These are phyloP conservation scores for Sceliomorpha sp. DNA, from an alignment of 2,888 invertebrate genomes.

Conservation along the genomic window DNA sequence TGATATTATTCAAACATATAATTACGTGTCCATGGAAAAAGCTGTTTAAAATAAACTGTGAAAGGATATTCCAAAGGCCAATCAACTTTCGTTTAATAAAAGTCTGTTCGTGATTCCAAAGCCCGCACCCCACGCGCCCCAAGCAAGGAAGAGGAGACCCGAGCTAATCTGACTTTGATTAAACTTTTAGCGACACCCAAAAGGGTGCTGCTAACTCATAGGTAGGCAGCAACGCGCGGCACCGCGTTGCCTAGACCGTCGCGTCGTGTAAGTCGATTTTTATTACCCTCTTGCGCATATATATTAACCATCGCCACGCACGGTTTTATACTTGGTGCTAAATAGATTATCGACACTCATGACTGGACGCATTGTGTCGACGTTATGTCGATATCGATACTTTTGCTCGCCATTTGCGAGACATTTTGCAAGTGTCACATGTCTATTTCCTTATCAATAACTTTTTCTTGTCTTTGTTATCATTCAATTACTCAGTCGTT, in stretches of 20 bases:
- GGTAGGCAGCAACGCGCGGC: constrained; percentile 41
- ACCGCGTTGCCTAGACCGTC: constrained; percentile 37
- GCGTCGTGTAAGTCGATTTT: constrained; percentile 76
- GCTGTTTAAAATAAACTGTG: constrained; percentile 47
- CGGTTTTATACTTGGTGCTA: constrained; percentile 41
- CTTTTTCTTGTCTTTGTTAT: too few species aligned
- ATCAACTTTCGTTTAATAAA: constrained; percentile 58
- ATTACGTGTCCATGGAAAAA: too few species aligned
- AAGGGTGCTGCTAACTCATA: constrained; percentile 64
- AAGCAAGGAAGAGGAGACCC: constrained; percentile 46
- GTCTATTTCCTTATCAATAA: too few species aligned
- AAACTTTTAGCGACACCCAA: constrained; percentile 78
- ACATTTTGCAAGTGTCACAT: constrained; percentile 26
- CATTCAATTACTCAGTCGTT: too few species aligned
- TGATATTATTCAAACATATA: too few species aligned
- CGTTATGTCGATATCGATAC: too few species aligned
- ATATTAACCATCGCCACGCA: constrained; percentile 57
- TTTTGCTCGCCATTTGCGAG: too few species aligned
- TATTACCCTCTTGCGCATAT: constrained; percentile 74
- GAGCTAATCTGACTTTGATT: constrained; percentile 80
- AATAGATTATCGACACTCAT: constrained; percentile 55
- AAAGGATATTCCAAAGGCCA: constrained; percentile 51
- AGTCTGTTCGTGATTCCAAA: constrained; percentile 52
- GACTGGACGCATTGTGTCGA: constrained; percentile 38
- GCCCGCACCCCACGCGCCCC: constrained; percentile 47